These are phyloP conservation scores for Diachasmimorpha longicaudata DNA, from an alignment of 1,140 invertebrate species.

Conservation along the genomic window DNA sequence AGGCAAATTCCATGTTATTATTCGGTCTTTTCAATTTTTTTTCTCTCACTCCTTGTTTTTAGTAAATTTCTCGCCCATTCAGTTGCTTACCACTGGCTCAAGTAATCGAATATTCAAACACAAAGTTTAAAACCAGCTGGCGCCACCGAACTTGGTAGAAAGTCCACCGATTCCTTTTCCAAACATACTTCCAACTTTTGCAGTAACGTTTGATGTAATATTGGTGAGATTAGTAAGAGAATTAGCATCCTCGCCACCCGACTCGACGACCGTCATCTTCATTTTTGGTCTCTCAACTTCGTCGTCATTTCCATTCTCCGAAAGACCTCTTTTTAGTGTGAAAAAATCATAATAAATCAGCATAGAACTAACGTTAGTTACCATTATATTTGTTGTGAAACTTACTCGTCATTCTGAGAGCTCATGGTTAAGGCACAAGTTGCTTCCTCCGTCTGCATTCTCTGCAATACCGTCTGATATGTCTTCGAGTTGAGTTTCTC, in stretches of 20 bases:
- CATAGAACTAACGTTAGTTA: background rate
- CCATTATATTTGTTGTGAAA: slow-evolving; percentile 11
- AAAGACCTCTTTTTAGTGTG: slow-evolving; percentile 49
- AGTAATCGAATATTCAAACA: background rate
- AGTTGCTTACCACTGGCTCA: background rate
- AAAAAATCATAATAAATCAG: background rate
- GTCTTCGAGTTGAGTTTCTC: slow-evolving; percentile 97
- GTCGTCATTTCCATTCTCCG: slow-evolving; percentile 71
- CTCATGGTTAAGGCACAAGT: slow-evolving; percentile 88
- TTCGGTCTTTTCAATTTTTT: background rate
- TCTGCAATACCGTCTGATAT: slow-evolving; percentile 90
- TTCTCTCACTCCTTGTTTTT: background rate
- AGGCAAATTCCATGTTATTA: slow-evolving; percentile 32
- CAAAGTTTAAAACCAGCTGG: slow-evolving; percentile 71
- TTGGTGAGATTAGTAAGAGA: slow-evolving; percentile 72
- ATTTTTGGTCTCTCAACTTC: slow-evolving; percentile 68
- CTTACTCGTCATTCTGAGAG: slow-evolving; percentile 71
- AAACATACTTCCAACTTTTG: slow-evolving; percentile 80
- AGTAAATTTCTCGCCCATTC: background rate
- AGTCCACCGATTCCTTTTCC: slow-evolving; percentile 83
- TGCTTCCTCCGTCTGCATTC: slow-evolving; percentile 97
- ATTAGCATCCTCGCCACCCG: slow-evolving; percentile 69
- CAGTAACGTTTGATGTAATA: slow-evolving; percentile 77
- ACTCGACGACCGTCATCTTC: slow-evolving; percentile 70
- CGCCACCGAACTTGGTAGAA: slow-evolving; percentile 79